phyloP scores from a whole-genome alignment of 1,140 invertebrate genomes.

The Drosophila azteca region DNA sequence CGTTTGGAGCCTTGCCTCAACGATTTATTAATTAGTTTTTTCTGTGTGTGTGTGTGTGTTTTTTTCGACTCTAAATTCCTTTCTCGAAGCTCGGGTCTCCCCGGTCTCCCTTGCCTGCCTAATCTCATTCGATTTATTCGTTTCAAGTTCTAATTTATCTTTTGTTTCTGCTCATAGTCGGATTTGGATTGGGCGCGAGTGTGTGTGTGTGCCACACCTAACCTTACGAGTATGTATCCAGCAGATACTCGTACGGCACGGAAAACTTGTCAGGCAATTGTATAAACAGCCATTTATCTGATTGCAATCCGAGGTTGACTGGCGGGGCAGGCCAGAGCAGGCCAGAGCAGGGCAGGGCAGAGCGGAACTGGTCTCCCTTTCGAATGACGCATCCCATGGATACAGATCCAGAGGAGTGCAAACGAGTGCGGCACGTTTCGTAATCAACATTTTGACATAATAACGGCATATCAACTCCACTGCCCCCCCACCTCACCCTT shows the following conservation, averaged over 20 bases:
- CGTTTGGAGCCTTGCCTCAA: constrained; percentile 3
- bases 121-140: constrained; percentile 71
- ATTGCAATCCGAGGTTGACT: constrained; percentile 42
- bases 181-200: constrained; percentile 22
- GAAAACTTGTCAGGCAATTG: constrained; percentile 66
- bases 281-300: constrained; percentile 60
- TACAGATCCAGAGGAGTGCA: neutral
- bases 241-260: constrained; percentile 2
- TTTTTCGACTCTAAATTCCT: constrained; percentile 53
- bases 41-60: too few relatives aligned
- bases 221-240: constrained; percentile 40
- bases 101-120: constrained; percentile 26
- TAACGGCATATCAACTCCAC: constrained; percentile 53
- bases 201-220: constrained; percentile 61
- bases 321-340: too few relatives aligned
- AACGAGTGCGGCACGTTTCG: constrained; percentile 56
- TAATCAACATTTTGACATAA: constrained; percentile 77
- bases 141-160: constrained; percentile 81
- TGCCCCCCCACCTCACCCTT: constrained; percentile 14
- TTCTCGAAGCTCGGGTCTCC: constrained; percentile 22
- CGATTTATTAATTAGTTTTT: constrained; percentile 75
- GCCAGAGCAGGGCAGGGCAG: neutral
- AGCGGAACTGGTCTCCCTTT: neutral
- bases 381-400: constrained; percentile 38
- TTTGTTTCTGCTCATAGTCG: constrained; percentile 13